These are phyloP conservation scores for Urocyon cinereoargenteus DNA, from an alignment of 2,797 vertebrate genomes.

Conservation along the genomic window DNA sequence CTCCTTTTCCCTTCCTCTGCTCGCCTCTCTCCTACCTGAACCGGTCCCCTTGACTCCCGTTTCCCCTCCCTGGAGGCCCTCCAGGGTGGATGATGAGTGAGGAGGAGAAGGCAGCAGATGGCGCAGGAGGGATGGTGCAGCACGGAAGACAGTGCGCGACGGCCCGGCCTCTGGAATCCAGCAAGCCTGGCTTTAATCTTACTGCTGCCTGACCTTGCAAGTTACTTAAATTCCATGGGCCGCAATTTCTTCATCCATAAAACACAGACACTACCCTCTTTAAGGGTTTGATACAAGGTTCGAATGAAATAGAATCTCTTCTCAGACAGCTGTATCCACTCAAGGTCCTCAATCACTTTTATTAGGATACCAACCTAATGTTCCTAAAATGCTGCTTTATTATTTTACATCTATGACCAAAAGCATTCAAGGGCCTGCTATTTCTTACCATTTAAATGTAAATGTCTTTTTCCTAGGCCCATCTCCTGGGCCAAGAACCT, in stretches of 20 bases:
- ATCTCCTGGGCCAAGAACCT: not conserved
- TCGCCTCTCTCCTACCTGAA: not conserved
- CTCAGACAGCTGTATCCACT: not conserved
- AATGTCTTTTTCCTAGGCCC: not conserved
- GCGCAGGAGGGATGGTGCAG: not conserved
- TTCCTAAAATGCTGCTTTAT: not conserved
- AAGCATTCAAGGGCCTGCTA: not conserved
- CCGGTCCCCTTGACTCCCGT: not conserved
- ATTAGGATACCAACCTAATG: constrained; percentile 28
- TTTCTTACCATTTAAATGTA: constrained; percentile 6
- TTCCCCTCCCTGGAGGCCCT: not conserved
- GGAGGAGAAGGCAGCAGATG: not conserved
- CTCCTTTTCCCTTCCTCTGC: not conserved
- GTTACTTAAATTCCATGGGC: not conserved
- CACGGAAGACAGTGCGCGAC: not conserved
- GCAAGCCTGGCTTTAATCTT: not conserved
- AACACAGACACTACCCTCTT: not conserved
- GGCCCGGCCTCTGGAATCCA: not conserved
- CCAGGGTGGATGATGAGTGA: not conserved
- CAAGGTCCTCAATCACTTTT: not conserved
- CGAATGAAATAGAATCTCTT: constrained; percentile 14
- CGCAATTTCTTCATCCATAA: not conserved
- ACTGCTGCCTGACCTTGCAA: not conserved
- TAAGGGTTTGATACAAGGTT: not conserved
- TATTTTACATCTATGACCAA: not conserved